Percentiles rank a stretch among this genome's conserved stretches.
These are phyloP conservation scores for Otus sunia DNA, from an alignment of 2,113 vertebrate species.

Conservation along the genomic window DNA sequence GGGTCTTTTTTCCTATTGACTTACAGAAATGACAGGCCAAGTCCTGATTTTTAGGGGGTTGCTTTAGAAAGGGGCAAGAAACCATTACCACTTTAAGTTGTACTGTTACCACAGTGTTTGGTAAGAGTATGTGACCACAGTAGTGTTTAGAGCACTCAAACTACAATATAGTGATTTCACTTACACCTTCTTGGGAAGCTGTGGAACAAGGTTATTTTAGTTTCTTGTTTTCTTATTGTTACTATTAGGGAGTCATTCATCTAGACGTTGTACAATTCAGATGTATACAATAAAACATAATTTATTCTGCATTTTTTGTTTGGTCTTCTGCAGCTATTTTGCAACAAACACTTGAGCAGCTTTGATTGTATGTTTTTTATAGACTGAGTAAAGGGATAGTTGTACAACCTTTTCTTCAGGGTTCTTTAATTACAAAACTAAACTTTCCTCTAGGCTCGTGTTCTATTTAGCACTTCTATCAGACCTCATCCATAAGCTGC, in stretches of 20 bases:
- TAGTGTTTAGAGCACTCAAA: background rate
- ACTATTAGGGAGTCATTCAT: background rate
- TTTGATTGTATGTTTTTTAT: background rate
- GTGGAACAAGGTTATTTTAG: background rate
- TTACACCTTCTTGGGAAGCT: background rate
- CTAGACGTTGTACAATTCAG: background rate
- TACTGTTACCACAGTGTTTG: background rate
- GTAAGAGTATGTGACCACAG: background rate
- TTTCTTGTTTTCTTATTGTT: background rate
- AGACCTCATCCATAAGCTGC: background rate
- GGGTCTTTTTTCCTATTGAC: background rate
- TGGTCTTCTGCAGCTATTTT: background rate
- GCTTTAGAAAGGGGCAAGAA: background rate
- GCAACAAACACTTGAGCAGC: background rate
- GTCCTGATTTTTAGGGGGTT: background rate
- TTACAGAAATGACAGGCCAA: background rate
- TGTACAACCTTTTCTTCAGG: background rate
- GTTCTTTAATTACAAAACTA: background rate
- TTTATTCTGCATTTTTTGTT: background rate
- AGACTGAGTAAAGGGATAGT: background rate
- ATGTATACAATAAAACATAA: background rate
- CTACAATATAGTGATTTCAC: background rate
- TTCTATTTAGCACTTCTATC: background rate
- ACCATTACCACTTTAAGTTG: background rate
- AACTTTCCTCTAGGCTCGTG: fast-evolving